phyloP scores from a whole-genome alignment of 2,113 vertebrate species.

The Strigops habroptila region DNA sequence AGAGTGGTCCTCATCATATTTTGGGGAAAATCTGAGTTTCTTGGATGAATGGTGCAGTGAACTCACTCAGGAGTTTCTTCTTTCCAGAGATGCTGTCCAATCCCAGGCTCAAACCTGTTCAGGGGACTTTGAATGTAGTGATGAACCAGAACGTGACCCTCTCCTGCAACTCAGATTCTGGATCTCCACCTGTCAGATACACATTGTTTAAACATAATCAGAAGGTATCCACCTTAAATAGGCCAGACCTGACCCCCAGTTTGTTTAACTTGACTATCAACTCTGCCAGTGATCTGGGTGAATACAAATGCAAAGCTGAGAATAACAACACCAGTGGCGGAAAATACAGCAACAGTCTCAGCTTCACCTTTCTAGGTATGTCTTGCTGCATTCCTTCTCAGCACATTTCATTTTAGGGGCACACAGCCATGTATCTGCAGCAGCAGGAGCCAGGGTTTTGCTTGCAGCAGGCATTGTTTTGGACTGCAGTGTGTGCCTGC shows the following conservation, averaged over 20 bases:
- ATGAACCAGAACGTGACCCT: conserved; percentile 61
- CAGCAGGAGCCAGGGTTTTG: not conserved
- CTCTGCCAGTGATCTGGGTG: conserved; percentile 14
- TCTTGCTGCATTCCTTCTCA: not conserved
- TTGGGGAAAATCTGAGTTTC: not conserved
- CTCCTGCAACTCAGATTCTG: conserved; percentile 23
- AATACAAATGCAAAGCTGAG: conserved; percentile 74
- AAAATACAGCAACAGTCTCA: conserved; percentile 58
- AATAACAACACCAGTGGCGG: not conserved
- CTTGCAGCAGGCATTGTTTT: not conserved
- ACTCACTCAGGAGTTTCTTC: not conserved
- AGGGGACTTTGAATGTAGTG: not conserved
- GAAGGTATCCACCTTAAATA: not conserved
- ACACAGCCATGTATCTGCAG: not conserved
- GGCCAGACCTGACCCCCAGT: not conserved
- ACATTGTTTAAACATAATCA: conserved; percentile 5
- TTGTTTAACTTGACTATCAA: conserved; percentile 49
- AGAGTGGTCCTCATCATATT: not conserved
- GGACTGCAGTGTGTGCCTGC: not conserved
- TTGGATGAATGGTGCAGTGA: not conserved
- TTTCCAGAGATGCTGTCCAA: conserved; percentile 6
- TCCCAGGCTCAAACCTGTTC: not conserved
- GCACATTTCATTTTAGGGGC: not conserved
- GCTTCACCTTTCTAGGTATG: conserved; percentile 54
- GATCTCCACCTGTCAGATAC: conserved; percentile 42